These are phyloP conservation scores for Nilaparvata lugens DNA, from an alignment of 1,140 invertebrate genomes.

Conservation along the genomic window DNA sequence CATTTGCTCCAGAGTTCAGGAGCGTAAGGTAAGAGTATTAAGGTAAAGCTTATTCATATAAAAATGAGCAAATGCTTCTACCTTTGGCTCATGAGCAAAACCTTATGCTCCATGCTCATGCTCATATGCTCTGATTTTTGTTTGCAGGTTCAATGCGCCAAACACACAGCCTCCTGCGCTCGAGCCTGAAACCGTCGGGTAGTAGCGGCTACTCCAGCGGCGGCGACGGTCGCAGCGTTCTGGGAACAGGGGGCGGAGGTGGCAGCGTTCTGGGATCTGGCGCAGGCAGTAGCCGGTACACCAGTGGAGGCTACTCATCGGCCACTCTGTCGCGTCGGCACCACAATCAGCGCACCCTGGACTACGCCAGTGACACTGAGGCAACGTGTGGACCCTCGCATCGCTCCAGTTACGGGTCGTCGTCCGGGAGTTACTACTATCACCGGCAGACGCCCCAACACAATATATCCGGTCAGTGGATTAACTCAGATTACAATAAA, in stretches of 20 bases:
- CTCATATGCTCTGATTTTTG: neutral
- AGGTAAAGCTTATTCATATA: too few relatives aligned
- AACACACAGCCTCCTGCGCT: constrained; percentile 63
- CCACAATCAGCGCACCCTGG: constrained; percentile 61
- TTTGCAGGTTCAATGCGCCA: constrained; percentile 41
- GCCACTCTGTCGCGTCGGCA: constrained; percentile 50
- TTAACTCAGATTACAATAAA: too few relatives aligned
- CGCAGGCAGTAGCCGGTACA: too few relatives aligned
- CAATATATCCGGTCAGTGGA: constrained; percentile 3
- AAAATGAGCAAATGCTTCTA: too few relatives aligned
- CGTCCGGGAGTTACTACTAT: constrained; percentile 43
- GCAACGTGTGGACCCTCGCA: constrained; percentile 61
- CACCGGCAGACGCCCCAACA: constrained; percentile 43
- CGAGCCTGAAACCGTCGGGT: constrained; percentile 52
- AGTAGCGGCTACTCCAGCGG: constrained; percentile 25
- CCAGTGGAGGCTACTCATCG: constrained; percentile 19
- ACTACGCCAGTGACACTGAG: constrained; percentile 92
- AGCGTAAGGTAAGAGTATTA: too few relatives aligned
- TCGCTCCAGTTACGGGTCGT: constrained; percentile 49
- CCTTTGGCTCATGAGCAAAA: too few relatives aligned
- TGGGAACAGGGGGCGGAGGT: too few relatives aligned
- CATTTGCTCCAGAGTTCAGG: too few relatives aligned
- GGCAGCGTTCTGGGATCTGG: too few relatives aligned
- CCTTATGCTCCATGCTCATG: neutral
- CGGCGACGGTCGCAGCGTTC: neutral